Evolutionary conservation across 2,888 invertebrate species (phyloP).

Genomic region (Phlogophora meticulosa): DNA sequence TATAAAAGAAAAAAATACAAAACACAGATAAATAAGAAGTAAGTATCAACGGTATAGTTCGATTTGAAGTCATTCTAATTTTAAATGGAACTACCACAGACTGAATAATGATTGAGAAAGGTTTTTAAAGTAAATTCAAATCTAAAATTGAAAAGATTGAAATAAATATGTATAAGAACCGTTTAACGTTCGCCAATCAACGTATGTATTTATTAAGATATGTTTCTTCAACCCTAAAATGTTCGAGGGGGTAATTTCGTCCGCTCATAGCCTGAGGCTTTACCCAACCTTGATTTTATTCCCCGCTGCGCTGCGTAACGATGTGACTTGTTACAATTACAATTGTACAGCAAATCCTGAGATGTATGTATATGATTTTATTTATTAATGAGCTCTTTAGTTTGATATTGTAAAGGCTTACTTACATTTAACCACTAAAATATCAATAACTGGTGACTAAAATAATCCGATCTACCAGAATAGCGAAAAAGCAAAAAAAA

Average conservation of each 20-base stretch:
- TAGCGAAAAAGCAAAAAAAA: too few relatives aligned
- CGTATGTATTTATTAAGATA: too few relatives aligned
- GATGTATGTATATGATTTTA: background rate
- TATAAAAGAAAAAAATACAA: background rate
- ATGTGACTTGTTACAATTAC: constrained; percentile 14
- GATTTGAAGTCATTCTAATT: too few relatives aligned
- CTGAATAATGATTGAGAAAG: too few relatives aligned
- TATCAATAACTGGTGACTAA: too few relatives aligned
- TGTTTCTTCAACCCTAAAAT: constrained; percentile 23
- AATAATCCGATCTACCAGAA: too few relatives aligned
- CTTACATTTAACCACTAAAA: background rate
- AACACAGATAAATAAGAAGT: background rate
- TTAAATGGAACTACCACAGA: too few relatives aligned
- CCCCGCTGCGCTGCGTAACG: constrained; percentile 3
- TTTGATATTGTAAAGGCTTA: background rate
- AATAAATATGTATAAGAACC: background rate
- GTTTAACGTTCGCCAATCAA: background rate
- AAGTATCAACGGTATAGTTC: background rate
- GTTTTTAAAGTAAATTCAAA: too few relatives aligned
- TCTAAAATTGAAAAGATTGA: too few relatives aligned
- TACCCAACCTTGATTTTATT: constrained; percentile 29
- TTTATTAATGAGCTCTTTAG: background rate
- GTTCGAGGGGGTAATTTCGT: constrained; percentile 14
- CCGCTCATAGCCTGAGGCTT: constrained; percentile 29
- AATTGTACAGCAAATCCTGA: constrained; percentile 11